Percentiles rank a stretch among this genome's conserved stretches.
Conservation (phyloP, 2,888 invertebrate genomes). For the Torymus auratus region DNA sequence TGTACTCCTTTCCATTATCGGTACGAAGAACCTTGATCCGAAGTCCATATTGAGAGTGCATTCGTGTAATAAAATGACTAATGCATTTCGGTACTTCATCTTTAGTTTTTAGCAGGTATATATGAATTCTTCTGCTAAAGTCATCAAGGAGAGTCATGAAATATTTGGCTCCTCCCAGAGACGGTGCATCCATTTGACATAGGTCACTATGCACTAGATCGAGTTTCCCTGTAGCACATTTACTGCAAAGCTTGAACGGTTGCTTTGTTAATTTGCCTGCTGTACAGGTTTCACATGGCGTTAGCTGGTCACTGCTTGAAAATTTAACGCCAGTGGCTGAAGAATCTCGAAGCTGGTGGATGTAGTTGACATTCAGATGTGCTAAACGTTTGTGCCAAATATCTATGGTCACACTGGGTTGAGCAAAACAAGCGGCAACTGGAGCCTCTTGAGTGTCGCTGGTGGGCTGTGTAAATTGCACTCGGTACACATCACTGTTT, state of each 20-base stretch:
- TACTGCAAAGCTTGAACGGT: constrained; percentile 7
- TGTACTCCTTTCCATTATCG: too few species aligned
- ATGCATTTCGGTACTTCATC: constrained; percentile 22
- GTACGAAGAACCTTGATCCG: too few species aligned
- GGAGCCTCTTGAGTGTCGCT: neutral
- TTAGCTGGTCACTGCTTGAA: constrained; percentile 11
- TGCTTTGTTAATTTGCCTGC: constrained; percentile 52
- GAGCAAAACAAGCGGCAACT: neutral
- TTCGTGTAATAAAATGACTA: constrained; percentile 39
- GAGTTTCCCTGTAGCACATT: neutral
- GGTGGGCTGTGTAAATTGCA: neutral
- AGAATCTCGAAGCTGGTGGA: neutral
- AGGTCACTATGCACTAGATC: neutral
- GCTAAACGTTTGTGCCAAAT: constrained; percentile 1
- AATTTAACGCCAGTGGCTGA: neutral
- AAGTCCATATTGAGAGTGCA: neutral
- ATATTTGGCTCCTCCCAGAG: neutral
- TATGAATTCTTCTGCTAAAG: neutral
- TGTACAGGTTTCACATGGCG: constrained; percentile 54
- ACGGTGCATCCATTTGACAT: neutral
- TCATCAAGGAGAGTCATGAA: constrained; percentile 17
- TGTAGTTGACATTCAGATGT: neutral
- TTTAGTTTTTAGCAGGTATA: constrained; percentile 1
- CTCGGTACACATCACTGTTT: neutral
- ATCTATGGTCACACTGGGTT: neutral